phyloP scores from a whole-genome alignment of 2,888 invertebrate genomes.

The Eupithecia subfuscata region DNA sequence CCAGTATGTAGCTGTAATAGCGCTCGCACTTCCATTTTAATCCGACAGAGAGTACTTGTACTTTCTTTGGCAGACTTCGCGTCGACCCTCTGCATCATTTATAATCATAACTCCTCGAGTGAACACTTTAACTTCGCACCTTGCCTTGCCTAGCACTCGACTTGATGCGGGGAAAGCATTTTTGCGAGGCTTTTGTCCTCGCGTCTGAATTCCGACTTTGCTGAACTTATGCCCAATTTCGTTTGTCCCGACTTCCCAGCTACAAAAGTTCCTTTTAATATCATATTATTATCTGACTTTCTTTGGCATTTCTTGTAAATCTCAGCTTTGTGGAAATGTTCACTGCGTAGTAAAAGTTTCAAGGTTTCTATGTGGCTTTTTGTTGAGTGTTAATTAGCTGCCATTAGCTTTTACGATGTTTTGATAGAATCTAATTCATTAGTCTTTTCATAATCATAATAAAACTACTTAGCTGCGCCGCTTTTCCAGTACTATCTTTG shows the following conservation, averaged over 20 bases:
- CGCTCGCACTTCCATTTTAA: constrained; percentile 54
- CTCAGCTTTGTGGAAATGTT: constrained; percentile 16
- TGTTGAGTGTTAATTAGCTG: constrained; percentile 32
- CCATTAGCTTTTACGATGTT: constrained; percentile 31
- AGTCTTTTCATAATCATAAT: constrained; percentile 17
- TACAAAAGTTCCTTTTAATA: constrained; percentile 37
- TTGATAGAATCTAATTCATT: constrained; percentile 31
- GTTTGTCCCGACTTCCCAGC: constrained; percentile 36
- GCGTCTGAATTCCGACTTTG: constrained; percentile 57
- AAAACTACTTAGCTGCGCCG: not conserved
- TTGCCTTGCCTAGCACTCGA: constrained; percentile 61
- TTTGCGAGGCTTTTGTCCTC: constrained; percentile 57
- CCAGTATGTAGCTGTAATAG: not conserved
- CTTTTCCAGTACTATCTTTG: not conserved
- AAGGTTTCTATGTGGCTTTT: constrained; percentile 25
- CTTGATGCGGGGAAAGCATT: constrained; percentile 59
- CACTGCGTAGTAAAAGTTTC: constrained; percentile 34
- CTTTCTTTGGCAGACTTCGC: constrained; percentile 51
- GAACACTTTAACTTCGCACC: constrained; percentile 69
- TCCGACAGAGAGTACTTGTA: constrained; percentile 49
- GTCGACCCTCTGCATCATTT: constrained; percentile 69
- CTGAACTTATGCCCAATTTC: constrained; percentile 43
- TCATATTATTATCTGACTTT: constrained; percentile 30
- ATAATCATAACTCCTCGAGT: constrained; percentile 69
- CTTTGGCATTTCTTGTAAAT: constrained; percentile 19